Conservation (phyloP, 2,797 vertebrate genomes). For the Macropus fuliginosus region DNA sequence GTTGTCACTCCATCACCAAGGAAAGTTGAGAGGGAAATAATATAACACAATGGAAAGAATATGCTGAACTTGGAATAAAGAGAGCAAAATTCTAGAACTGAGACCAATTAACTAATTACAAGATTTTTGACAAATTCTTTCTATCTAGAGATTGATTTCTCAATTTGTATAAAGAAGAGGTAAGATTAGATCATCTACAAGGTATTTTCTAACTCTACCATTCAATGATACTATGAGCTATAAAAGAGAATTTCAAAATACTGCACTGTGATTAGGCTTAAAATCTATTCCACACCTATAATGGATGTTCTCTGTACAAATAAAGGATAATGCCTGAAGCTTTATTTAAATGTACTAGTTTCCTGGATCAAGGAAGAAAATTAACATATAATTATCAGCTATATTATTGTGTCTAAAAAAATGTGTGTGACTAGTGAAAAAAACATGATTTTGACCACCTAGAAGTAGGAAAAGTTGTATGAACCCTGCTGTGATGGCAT, state of each 20-base stretch:
- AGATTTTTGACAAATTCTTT: not conserved
- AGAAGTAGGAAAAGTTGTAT: constrained; percentile 51
- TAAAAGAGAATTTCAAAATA: not conserved
- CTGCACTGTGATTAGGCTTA: not conserved
- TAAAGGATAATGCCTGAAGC: not conserved
- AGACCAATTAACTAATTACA: not conserved
- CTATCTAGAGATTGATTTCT: not conserved
- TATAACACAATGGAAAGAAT: not conserved
- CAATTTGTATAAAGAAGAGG: not conserved
- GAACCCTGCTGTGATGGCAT: constrained; percentile 64
- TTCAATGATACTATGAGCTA: not conserved
- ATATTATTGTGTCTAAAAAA: not conserved
- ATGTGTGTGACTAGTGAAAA: constrained; percentile 28
- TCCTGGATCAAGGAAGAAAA: not conserved
- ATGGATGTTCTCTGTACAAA: constrained; percentile 14
- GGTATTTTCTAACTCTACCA: not conserved
- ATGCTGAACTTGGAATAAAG: not conserved
- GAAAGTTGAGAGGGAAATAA: not conserved
- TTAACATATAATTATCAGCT: not conserved
- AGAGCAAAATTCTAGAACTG: not conserved
- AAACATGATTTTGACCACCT: constrained; percentile 60
- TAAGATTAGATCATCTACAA: not conserved
- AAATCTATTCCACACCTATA: not conserved
- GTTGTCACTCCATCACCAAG: not conserved
- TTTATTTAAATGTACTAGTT: not conserved